Percentiles rank a stretch among this genome's conserved stretches.
These are phyloP conservation scores for Trematomus loennbergii DNA, from an alignment of 2,113 vertebrate genomes.

Conservation along the genomic window DNA sequence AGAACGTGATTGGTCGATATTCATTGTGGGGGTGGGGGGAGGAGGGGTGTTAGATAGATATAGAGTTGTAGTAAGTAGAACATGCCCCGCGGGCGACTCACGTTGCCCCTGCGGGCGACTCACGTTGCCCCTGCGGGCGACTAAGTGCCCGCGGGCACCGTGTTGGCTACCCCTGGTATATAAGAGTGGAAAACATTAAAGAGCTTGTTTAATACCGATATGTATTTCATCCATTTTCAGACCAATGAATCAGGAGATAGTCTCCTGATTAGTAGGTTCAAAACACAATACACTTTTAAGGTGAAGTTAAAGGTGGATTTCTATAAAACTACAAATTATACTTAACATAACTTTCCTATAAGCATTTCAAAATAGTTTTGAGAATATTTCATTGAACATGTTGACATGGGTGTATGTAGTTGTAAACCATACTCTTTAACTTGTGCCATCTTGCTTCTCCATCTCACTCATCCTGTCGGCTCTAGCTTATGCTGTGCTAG, in stretches of 20 bases:
- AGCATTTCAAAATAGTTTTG: no score
- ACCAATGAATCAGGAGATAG: slow-evolving; percentile 3
- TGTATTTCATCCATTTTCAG: slow-evolving; percentile 51
- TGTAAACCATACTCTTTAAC: slow-evolving; percentile 12
- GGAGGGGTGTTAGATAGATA: no score
- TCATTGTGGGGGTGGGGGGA: no score
- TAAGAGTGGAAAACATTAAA: neutral
- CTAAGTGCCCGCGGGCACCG: no score
- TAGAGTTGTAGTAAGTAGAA: no score
- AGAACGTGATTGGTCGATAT: no score
- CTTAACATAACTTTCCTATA: no score
- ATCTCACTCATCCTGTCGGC: slow-evolving; percentile 55
- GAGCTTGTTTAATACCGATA: slow-evolving; percentile 4
- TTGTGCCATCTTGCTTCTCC: slow-evolving; percentile 64
- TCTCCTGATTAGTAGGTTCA: neutral
- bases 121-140: no score
- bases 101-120: no score
- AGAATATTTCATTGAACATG: neutral
- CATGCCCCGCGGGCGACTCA: no score
- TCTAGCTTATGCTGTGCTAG: slow-evolving; percentile 54
- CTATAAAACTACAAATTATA: neutral
- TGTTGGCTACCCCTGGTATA: slow-evolving; percentile 58
- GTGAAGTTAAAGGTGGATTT: neutral
- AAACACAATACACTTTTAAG: neutral
- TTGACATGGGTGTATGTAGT: neutral